Percentiles rank a stretch among this genome's conserved stretches.
phyloP scores from a whole-genome alignment of 2,888 invertebrate genomes.

The Silvanus unidentatus region DNA sequence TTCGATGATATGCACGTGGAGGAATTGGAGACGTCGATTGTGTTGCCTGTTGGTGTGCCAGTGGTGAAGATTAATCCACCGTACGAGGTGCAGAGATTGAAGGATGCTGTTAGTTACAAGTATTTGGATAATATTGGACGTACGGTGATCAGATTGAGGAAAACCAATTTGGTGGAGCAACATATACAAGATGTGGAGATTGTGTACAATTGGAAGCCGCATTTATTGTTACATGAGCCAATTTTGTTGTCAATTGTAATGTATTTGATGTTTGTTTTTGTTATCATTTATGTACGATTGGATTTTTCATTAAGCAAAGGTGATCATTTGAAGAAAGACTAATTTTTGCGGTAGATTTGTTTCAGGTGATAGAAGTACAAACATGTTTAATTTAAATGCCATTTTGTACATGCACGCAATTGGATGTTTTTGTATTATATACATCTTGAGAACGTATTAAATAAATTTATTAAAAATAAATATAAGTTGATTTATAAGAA shows the following conservation, averaged over 20 bases:
- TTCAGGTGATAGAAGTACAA: too few species aligned
- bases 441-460: too few species aligned
- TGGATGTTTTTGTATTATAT: too few species aligned
- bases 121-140: slow-evolving; percentile 92
- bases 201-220: slow-evolving; percentile 79
- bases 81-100: slow-evolving; percentile 67
- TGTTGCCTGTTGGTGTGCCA: slow-evolving; percentile 89
- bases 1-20: slow-evolving; percentile 96
- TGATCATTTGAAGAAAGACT: slow-evolving; percentile 51
- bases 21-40: slow-evolving; percentile 78
- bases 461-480: too few species aligned
- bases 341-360: slow-evolving; percentile 10
- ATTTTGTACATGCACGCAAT: too few species aligned
- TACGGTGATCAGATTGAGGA: slow-evolving; percentile 75
- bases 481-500: too few species aligned
- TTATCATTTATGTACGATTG: slow-evolving; percentile 89
- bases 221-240: slow-evolving; percentile 89
- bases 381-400: too few species aligned
- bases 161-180: slow-evolving; percentile 86
- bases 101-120: slow-evolving; percentile 78
- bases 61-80: slow-evolving; percentile 77
- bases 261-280: slow-evolving; percentile 81
- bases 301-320: slow-evolving; percentile 79
- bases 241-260: slow-evolving; percentile 82
- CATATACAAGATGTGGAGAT: slow-evolving; percentile 94